Base-by-base conservation (phyloP, 2,888 invertebrate species). In the Teleiodes luculella region DNA sequence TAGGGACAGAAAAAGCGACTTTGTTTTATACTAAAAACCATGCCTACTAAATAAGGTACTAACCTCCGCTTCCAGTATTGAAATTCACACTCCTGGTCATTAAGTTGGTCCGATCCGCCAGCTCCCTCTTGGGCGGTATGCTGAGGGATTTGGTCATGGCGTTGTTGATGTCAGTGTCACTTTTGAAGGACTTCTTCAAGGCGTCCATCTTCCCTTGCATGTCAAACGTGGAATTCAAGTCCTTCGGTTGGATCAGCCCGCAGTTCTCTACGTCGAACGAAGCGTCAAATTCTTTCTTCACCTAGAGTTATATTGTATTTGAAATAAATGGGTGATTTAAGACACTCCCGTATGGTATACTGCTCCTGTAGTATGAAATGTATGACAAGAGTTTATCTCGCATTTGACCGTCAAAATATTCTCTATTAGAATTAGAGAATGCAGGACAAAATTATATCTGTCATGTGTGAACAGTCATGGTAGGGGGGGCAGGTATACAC, bases 141-240 rank as follows among this genome's bases (percentile, higher is more conserved):
- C 35, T 48, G 3, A 31, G 57, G 18, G 51, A 18, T 18, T 45
- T 73, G 70, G 4, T 48, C 43, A 43, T 43, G 1, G 57, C 50
- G 62, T 74, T 57, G 18, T 24, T 18, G 1, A 6, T 14, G 2
- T 7, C 24, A 3, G 24, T 43, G 33, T 77, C 81, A 0, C 61
- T 54, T n/a, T 78, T 74, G 1, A 72, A 36, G 0, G 65, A 56
- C 30, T 76, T 78, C 57, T 75, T 78, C 54, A 70, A 47, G 0
- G 63, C 63, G 10, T 83, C 80, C 58, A 79, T 62, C 35, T 86
- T 87, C 0, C 77, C 83, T 3, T 80, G 76, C 57, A 90, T 62
- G 7, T 90, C 87, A 57, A 90, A 88, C 0, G 90, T 90, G 0
- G 88, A 89, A 59, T 90, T 89, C 67, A 90, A 69, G 56, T 86